Evolutionary conservation across 2,113 vertebrate species (phyloP).

Genomic region (Colinus virginianus): DNA sequence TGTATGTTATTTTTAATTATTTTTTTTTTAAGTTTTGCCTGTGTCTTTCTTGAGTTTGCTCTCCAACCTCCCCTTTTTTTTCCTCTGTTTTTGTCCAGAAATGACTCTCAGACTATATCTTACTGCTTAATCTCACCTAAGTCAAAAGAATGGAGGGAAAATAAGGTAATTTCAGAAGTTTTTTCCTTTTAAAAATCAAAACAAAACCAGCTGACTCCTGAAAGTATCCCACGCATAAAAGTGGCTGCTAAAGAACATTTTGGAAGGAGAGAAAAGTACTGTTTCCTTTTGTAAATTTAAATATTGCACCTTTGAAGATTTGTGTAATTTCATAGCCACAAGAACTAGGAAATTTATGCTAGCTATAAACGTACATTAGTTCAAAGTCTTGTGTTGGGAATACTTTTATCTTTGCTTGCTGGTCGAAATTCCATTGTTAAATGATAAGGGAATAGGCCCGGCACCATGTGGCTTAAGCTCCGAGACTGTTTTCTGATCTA

Average conservation of each 20-base stretch:
- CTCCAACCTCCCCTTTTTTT: neutral
- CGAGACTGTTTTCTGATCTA: rapidly evolving
- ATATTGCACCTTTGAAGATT: neutral
- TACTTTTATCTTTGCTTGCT: neutral
- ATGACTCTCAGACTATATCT: neutral
- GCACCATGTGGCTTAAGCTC: neutral
- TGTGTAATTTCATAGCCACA: neutral
- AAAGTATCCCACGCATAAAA: neutral
- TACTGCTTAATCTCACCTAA: neutral
- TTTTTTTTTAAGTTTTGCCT: neutral
- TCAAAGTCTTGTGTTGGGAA: neutral
- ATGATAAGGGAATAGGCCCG: neutral
- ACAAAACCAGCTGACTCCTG: neutral
- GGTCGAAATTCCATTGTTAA: neutral
- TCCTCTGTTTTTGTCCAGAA: neutral
- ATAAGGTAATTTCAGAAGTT: neutral
- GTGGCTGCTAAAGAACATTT: neutral
- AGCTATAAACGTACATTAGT: neutral
- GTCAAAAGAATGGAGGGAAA: neutral
- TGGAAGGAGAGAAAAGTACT: neutral
- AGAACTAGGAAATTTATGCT: neutral
- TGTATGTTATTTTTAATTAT: neutral
- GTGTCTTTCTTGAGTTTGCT: neutral
- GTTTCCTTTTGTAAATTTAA: neutral
- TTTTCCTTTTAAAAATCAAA: neutral